A percentile compares a stretch with the other conserved stretches of the same genome.
Conservation (phyloP, 2,888 invertebrate genomes). For the Epinotia brunnichana region DNA sequence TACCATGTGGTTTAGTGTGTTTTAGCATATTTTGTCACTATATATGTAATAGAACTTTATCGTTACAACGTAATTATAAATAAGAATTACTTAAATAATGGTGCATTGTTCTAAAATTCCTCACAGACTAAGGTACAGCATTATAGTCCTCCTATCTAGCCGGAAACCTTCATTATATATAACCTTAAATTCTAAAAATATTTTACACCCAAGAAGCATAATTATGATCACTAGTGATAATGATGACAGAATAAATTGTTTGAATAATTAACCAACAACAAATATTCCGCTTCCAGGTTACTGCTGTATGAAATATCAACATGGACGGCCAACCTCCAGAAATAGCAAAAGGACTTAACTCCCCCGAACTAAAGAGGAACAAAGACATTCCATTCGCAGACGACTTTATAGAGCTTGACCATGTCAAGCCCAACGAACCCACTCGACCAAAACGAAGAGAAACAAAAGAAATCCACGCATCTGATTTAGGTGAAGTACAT, state of each 20-base stretch:
- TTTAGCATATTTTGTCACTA: background rate
- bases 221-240: no score
- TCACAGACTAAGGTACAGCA: background rate
- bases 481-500: constrained; percentile 71
- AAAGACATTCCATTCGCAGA: constrained; percentile 67
- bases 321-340: constrained; percentile 60
- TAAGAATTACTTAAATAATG: background rate
- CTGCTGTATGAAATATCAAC: constrained; percentile 66
- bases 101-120: background rate
- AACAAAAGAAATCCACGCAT: constrained; percentile 63
- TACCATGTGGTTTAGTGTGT: background rate
- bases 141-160: no score
- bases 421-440: constrained; percentile 58
- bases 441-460: constrained; percentile 56
- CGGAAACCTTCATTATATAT: no score
- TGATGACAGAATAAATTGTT: no score
- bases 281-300: constrained; percentile 56
- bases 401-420: constrained; percentile 63
- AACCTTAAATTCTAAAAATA: no score
- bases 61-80: background rate
- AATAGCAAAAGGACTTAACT: constrained; percentile 71
- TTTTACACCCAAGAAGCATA: no score
- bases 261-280: background rate
- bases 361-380: constrained; percentile 63
- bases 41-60: background rate